Conservation (phyloP, 2,113 vertebrate species). For the Gasterosteus nipponicus region DNA sequence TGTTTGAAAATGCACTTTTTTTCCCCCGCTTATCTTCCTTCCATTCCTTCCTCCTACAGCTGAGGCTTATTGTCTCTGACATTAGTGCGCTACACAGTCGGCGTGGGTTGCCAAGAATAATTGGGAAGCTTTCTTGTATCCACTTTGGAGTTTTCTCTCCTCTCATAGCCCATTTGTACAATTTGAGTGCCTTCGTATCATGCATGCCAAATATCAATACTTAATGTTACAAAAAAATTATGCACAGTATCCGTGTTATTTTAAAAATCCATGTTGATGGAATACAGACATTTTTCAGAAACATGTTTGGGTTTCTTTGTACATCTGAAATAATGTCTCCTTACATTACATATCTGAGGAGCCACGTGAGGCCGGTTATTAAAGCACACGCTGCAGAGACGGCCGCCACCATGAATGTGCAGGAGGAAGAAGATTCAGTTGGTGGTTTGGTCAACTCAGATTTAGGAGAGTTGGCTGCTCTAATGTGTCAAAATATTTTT, state of each 20-base stretch:
- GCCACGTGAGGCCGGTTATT: too few relatives aligned
- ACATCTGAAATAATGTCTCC: neutral
- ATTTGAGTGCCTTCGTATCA: constrained; percentile 74
- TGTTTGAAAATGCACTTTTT: constrained; percentile 33
- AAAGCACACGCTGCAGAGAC: too few relatives aligned
- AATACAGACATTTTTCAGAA: constrained; percentile 66
- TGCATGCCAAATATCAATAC: constrained; percentile 72
- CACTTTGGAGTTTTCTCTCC: constrained; percentile 44
- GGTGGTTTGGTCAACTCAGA: too few relatives aligned
- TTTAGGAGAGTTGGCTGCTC: too few relatives aligned
- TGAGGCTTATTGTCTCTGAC: constrained; percentile 28
- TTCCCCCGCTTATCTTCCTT: constrained; percentile 23
- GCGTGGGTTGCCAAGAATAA: constrained; percentile 28
- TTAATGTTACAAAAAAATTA: constrained; percentile 48
- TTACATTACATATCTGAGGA: neutral
- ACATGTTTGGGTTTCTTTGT: constrained; percentile 2
- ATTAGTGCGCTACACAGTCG: constrained; percentile 22
- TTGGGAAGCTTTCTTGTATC: constrained; percentile 31
- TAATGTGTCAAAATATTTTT: too few relatives aligned
- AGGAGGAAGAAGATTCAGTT: too few relatives aligned
- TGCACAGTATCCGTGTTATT: constrained; percentile 62
- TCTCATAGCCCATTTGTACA: constrained; percentile 57
- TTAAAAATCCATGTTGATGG: constrained; percentile 54
- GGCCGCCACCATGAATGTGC: too few relatives aligned
- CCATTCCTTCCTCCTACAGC: constrained; percentile 26